Base-by-base conservation (phyloP, 1,140 invertebrate genomes). In the Himalopsyche phryganea region DNA sequence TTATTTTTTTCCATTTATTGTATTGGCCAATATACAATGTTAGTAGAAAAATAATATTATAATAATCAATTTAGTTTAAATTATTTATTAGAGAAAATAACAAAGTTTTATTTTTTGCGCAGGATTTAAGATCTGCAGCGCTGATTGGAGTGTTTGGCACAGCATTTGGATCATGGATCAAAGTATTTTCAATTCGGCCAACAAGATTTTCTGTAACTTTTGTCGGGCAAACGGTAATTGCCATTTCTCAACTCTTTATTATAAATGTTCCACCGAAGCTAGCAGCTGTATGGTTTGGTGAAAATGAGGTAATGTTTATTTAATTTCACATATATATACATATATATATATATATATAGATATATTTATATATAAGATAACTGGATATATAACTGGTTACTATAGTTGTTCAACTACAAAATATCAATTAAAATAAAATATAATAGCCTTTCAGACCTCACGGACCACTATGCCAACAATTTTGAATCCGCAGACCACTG, bases 131-230 rank as follows among this genome's bases (percentile, higher is more conserved):
- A 67, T 64, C 66, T 1, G 69, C 69, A 7, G 70, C 78, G n/a
- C 10, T 76, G 9, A 66, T 71, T n/a, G 69, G 68, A 6, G 61
- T 65, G 14, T 20, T 77, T 5, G 67, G 68, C 17, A 69, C 68
- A 14, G 81, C 80, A 20, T 49, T 85, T 1, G 88, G 87, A 7
- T 81, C 88, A 1, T 90, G 86, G 81, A 75, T 93, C 36, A 93
- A 92, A 77, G 73, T 85, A 65, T 71, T 80, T 28, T 83, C 84
- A 19, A 74, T 84, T 1, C 53, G 69, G 4, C 81, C 79, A 14
- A 75, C 84, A 58, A 69, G 76, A 11, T 91, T 89, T 71, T 78
- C 74, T 55, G 66, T 89, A 1, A 81, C 82, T 32, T 81, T 90
- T 66, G 65, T 81, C n/a, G 86, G 84, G 17, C 89, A 91, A 69